phyloP scores from a whole-genome alignment of 2,797 vertebrate genomes.

The Acanthiza pusilla region DNA sequence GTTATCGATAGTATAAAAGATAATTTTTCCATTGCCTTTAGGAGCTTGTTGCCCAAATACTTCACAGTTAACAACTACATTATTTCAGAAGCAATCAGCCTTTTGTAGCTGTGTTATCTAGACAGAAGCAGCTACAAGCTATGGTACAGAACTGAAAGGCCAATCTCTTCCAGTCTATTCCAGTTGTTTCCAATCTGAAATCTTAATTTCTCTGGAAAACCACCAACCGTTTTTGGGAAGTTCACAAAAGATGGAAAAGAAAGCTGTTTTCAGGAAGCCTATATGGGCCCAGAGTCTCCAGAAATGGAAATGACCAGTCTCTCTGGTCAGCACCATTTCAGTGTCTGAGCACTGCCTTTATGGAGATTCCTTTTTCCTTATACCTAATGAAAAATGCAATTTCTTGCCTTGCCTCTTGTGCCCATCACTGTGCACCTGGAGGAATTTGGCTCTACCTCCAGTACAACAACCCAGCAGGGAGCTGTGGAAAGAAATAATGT shows the following conservation, averaged over 20 bases:
- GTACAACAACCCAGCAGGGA: not conserved
- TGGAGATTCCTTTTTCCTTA: not conserved
- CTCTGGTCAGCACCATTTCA: not conserved
- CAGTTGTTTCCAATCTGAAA: not conserved
- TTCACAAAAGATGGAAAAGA: not conserved
- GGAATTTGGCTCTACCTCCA: not conserved
- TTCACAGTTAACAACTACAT: not conserved
- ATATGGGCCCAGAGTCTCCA: accelerated
- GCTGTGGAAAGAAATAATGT: not conserved
- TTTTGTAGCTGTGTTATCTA: not conserved
- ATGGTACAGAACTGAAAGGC: not conserved
- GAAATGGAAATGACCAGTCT: not conserved
- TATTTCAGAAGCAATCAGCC: not conserved
- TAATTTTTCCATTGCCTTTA: not conserved
- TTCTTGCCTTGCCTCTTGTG: not conserved
- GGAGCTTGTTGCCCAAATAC: not conserved
- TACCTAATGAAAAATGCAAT: not conserved
- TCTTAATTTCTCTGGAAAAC: not conserved
- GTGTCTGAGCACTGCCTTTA: not conserved
- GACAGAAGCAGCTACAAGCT: not conserved
- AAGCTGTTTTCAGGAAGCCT: not conserved
- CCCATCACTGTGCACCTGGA: not conserved
- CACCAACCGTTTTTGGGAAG: not conserved
- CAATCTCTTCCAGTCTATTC: not conserved
- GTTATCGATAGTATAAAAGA: not conserved